Base-by-base conservation (phyloP, 2,113 vertebrate species). In the Chaetops frenatus region DNA sequence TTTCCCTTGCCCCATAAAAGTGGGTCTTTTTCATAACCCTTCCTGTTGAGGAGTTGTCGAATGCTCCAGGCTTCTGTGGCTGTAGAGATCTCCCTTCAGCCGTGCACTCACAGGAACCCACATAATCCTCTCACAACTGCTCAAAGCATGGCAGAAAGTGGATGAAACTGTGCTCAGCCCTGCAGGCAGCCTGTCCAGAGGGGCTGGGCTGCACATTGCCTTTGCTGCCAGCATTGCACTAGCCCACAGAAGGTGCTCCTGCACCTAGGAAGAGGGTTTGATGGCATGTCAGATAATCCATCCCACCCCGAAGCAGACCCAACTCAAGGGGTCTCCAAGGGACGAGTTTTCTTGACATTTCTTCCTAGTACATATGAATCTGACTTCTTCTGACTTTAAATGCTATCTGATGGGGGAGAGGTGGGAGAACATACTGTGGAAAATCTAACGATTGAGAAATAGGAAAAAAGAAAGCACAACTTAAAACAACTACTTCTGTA, bases 401-500 rank as follows among this genome's bases (percentile, higher is more conserved):
- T 17, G 6, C 42, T 94, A 13, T 60, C 67, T 53, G 58, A 90
- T 42, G 29, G 16, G 12, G 25, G 47, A 67, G 69, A 94, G 50
- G 58, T 93, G 36, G 86, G 54, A 73, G 29, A 86, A 58, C 15
- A 40, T 64, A 71, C 62, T 91, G 77, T 47, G 74, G 86, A 61
- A 88, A 96, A 87, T 87, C 56, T 93, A 60, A 73, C 8, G 15
- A 36, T 4, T 35, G 58, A 66, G 38, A 78, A 87, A 65, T 45
- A 78, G 86, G 44, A 38, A 70, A 95, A 96, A 70, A 76, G 73
- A 95, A 92, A 91, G 21, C 40, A 47, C 79, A 84, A 88, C 65
- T 87, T 69, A 61, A 97, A 97, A 94, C 62, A 95, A 92, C 89
- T 72, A 13, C 57, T 61, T 93, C 85, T 95, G 66, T 73, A 88